Percentiles rank a stretch among this genome's conserved stretches.
Evolutionary conservation across 2,888 invertebrate genomes (phyloP).

Genomic region (Oscheius onirici): DNA sequence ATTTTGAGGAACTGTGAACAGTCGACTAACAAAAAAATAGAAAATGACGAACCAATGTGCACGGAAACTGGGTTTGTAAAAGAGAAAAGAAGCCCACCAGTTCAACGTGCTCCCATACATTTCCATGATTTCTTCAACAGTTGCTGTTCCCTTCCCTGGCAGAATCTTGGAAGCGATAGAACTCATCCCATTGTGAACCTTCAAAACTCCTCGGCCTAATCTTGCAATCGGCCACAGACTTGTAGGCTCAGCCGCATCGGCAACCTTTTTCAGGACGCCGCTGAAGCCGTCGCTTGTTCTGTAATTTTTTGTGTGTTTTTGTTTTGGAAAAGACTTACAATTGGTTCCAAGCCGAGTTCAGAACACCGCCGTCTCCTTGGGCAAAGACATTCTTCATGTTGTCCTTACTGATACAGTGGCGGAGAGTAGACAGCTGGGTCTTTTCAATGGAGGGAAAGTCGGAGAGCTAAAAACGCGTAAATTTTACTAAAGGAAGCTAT

Average conservation of each 20-base stretch:
- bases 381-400: conserved; percentile 22
- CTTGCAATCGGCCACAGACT: conserved; percentile 24
- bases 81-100: conserved; percentile 9
- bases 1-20: no score
- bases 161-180: conserved; percentile 19
- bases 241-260: conserved; percentile 14
- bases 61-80: background rate
- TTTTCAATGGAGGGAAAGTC: conserved; percentile 28
- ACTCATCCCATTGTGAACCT: conserved; percentile 17
- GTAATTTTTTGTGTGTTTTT: background rate
- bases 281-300: conserved; percentile 22
- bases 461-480: conserved; percentile 12
- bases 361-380: background rate
- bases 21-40: no score
- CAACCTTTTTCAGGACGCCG: conserved; percentile 15
- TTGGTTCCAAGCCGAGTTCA: conserved; percentile 15
- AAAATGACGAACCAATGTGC: background rate
- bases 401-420: conserved; percentile 28
- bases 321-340: conserved; percentile 23
- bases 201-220: conserved; percentile 27
- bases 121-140: conserved; percentile 16
- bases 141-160: background rate
- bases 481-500: background rate
- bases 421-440: conserved; percentile 12
- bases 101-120: conserved; percentile 13